A percentile compares a stretch with the other conserved stretches of the same genome.
Conservation (phyloP, 2,797 vertebrate genomes). For the Cottoperca gobio region DNA sequence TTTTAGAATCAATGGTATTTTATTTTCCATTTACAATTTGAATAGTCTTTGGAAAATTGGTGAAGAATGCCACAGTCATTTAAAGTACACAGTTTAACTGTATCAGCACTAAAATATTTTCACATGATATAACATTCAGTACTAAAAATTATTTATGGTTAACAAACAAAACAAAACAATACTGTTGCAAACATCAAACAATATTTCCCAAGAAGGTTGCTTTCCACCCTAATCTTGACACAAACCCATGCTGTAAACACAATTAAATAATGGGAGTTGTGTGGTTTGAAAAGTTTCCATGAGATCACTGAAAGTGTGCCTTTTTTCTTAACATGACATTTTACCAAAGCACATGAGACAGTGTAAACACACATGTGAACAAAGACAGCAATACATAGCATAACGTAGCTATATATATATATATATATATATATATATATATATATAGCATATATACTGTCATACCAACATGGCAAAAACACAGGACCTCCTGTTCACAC, state of each 20-base stretch:
- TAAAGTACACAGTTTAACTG: neutral
- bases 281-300: slow-evolving; percentile 22
- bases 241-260: slow-evolving; percentile 6
- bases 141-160: neutral
- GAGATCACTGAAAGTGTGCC: slow-evolving; percentile 10
- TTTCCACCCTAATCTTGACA: neutral
- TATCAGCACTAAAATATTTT: neutral
- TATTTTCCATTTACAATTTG: neutral
- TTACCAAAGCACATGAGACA: slow-evolving; percentile 13
- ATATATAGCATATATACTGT: neutral
- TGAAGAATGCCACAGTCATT: neutral
- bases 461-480: slow-evolving; percentile 28
- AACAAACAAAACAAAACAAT: neutral
- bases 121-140: neutral
- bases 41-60: neutral
- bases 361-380: slow-evolving; percentile 8
- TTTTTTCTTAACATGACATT: slow-evolving; percentile 22
- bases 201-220: slow-evolving; percentile 4
- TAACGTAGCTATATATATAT: no score
- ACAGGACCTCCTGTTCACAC: slow-evolving; percentile 18
- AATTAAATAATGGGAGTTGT: slow-evolving; percentile 9
- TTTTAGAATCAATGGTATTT: neutral
- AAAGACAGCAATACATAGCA: neutral
- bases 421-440: no score
- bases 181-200: slow-evolving; percentile 2